Evolutionary conservation across 2,888 invertebrate genomes (phyloP).

Genomic region (Heliconius cydno): DNA sequence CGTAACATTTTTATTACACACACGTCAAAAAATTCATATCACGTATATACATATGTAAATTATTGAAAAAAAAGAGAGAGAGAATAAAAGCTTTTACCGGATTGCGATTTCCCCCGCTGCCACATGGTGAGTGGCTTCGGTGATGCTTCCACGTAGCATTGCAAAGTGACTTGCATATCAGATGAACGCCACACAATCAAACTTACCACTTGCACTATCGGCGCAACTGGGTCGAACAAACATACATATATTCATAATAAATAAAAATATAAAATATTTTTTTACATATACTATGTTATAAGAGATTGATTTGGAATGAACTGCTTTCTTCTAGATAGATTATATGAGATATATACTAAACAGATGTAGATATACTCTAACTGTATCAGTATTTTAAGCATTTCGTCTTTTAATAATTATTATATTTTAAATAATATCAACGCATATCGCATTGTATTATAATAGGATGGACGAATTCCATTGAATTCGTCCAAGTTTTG

Average conservation of each 20-base stretch:
- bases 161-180: constrained; percentile 90
- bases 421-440: too few relatives aligned
- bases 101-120: constrained; percentile 77
- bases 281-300: too few relatives aligned
- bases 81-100: constrained; percentile 42
- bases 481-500: too few relatives aligned
- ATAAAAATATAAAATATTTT: not conserved
- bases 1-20: constrained; percentile 6
- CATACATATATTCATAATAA: not conserved
- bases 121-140: constrained; percentile 94
- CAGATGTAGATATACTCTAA: too few relatives aligned
- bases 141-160: constrained; percentile 94
- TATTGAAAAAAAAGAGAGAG: not conserved
- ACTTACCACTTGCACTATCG: constrained; percentile 91
- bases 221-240: constrained; percentile 86
- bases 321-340: too few relatives aligned
- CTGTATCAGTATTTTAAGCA: too few relatives aligned
- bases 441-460: too few relatives aligned
- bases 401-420: too few relatives aligned
- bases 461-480: too few relatives aligned
- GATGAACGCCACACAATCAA: constrained; percentile 92
- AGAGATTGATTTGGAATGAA: too few relatives aligned
- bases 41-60: not conserved
- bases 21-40: not conserved
- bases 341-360: too few relatives aligned